Conservation (phyloP, 2,797 vertebrate genomes). For the Phoebastria nigripes region DNA sequence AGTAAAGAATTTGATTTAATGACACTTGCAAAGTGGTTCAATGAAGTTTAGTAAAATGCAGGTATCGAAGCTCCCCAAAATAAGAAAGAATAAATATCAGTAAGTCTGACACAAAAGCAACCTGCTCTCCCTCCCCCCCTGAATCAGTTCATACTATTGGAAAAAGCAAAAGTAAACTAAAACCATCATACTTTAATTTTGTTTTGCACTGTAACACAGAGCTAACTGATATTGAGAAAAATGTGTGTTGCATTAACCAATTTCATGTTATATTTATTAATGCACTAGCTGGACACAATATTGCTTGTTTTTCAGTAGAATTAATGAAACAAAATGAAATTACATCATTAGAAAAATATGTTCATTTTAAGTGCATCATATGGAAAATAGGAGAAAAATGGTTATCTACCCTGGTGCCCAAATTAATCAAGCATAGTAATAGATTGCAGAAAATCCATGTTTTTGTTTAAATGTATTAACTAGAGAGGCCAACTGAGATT, state of each 20-base stretch:
- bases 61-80: background rate
- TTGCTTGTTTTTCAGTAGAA: conserved; percentile 33
- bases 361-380: background rate
- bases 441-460: conserved; percentile 38
- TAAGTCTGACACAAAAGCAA: background rate
- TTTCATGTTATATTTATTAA: conserved; percentile 51
- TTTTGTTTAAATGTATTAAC: conserved; percentile 58
- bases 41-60: background rate
- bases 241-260: conserved; percentile 35
- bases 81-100: background rate
- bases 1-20: background rate
- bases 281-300: background rate
- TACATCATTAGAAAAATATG: background rate
- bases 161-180: background rate
- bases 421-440: conserved; percentile 41
- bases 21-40: background rate
- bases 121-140: background rate
- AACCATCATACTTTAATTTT: background rate
- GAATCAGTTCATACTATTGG: background rate
- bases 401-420: background rate
- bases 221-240: background rate
- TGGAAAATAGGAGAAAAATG: conserved; percentile 34
- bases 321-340: conserved; percentile 43
- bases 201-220: background rate
- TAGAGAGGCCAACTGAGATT: conserved; percentile 55